phyloP scores from a whole-genome alignment of 2,888 invertebrate species.

The Phyllotreta cruciferae region DNA sequence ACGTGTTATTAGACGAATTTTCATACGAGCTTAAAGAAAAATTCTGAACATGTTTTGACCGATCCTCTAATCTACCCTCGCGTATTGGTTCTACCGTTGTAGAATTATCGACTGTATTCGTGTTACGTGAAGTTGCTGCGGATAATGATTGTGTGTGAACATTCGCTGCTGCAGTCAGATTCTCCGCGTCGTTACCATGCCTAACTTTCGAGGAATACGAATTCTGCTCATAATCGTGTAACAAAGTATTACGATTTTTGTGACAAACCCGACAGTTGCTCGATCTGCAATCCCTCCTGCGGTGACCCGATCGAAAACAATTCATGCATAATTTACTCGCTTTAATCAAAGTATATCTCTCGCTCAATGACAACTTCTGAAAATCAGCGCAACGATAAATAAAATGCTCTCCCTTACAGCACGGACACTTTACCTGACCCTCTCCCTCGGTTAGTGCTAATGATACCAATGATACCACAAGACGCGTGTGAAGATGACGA shows the following conservation, averaged over 20 bases:
- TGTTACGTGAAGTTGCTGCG: neutral
- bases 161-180: neutral
- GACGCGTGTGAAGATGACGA: neutral
- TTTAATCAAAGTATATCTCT: conserved; percentile 2
- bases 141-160: neutral
- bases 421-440: neutral
- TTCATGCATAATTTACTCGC: conserved; percentile 11
- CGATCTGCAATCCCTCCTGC: conserved; percentile 4
- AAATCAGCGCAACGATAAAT: conserved; percentile 14
- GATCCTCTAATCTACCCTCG: neutral
- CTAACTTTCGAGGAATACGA: neutral
- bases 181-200: neutral
- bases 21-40: neutral
- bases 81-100: neutral
- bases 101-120: neutral
- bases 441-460: neutral
- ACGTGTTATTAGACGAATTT: neutral
- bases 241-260: conserved; percentile 9
- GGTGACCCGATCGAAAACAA: conserved; percentile 15
- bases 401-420: conserved; percentile 13
- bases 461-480: neutral
- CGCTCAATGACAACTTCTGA: neutral
- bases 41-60: neutral
- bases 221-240: neutral
- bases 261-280: conserved; percentile 6